phyloP scores from a whole-genome alignment of 2,888 invertebrate species.

The Oscheius myriophilus region DNA sequence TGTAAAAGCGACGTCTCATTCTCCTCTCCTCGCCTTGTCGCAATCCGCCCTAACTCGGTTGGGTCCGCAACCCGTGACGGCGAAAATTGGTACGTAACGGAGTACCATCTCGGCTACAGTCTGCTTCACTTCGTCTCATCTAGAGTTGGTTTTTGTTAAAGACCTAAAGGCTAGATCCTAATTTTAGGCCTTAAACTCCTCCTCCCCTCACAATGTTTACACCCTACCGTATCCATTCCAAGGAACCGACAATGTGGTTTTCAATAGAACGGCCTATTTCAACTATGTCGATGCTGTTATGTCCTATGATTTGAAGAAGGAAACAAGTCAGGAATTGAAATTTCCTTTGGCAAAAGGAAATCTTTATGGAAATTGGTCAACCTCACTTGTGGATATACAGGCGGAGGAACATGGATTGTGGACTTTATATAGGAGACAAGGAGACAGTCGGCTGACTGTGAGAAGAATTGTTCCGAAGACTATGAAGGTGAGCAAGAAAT shows the following conservation, averaged over 20 bases:
- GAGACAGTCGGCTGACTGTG: conserved; percentile 40
- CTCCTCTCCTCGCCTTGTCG: conserved; percentile 30
- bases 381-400: conserved; percentile 84
- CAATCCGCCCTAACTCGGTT: conserved; percentile 31
- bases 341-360: conserved; percentile 3
- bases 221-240: conserved; percentile 46
- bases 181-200: conserved; percentile 35
- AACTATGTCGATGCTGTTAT: conserved; percentile 34
- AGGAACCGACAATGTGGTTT: conserved; percentile 46
- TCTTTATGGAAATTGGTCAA: conserved; percentile 27
- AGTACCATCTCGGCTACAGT: conserved; percentile 49
- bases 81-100: conserved; percentile 44
- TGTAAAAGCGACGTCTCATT: conserved; percentile 36
- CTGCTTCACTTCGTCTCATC: conserved; percentile 40
- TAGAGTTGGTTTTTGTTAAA: neutral
- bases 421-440: conserved; percentile 80
- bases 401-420: conserved; percentile 97
- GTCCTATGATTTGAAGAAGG: conserved; percentile 33
- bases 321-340: conserved; percentile 15
- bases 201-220: conserved; percentile 34
- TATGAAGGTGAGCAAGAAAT: conserved; percentile 32
- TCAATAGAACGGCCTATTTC: conserved; percentile 42
- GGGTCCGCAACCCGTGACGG: conserved; percentile 44
- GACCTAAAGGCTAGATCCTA: neutral
- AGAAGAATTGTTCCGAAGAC: conserved; percentile 32